phyloP scores from a whole-genome alignment of 2,113 vertebrate species.

The Microtus montanus region DNA sequence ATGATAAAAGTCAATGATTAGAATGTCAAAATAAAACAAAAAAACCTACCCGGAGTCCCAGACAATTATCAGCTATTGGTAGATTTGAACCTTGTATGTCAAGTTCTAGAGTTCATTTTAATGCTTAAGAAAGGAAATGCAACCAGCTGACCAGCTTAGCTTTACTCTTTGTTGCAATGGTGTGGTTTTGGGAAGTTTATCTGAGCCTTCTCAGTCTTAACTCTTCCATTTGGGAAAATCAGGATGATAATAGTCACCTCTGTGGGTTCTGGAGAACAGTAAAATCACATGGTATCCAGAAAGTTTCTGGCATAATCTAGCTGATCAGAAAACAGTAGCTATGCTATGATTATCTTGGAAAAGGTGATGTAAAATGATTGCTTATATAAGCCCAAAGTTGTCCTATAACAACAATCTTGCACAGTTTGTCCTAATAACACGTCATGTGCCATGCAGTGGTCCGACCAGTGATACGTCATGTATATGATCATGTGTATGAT shows the following conservation, averaged over 20 bases:
- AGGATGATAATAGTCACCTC: neutral
- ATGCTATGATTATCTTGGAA: constrained; percentile 18
- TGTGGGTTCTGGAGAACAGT: constrained; percentile 22
- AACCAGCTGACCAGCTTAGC: neutral
- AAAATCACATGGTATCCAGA: neutral
- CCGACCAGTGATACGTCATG: neutral
- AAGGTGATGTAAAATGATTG: constrained; percentile 21
- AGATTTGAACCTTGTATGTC: neutral
- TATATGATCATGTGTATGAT: neutral
- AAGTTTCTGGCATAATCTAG: constrained; percentile 23
- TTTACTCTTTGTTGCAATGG: neutral
- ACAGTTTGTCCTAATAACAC: neutral
- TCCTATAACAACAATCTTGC: constrained; percentile 6
- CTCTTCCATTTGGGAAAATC: constrained; percentile 28
- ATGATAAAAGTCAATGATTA: constrained; percentile 6
- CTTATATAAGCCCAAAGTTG: neutral
- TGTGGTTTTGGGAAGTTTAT: neutral
- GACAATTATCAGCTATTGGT: neutral
- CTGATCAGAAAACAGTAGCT: neutral
- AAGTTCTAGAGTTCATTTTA: neutral
- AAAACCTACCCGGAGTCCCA: neutral
- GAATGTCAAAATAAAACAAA: neutral
- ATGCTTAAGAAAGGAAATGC: neutral
- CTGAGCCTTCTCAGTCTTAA: neutral
- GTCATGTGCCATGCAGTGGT: neutral